These are phyloP conservation scores for Timema podura DNA, from an alignment of 2,888 invertebrate genomes.

Conservation along the genomic window DNA sequence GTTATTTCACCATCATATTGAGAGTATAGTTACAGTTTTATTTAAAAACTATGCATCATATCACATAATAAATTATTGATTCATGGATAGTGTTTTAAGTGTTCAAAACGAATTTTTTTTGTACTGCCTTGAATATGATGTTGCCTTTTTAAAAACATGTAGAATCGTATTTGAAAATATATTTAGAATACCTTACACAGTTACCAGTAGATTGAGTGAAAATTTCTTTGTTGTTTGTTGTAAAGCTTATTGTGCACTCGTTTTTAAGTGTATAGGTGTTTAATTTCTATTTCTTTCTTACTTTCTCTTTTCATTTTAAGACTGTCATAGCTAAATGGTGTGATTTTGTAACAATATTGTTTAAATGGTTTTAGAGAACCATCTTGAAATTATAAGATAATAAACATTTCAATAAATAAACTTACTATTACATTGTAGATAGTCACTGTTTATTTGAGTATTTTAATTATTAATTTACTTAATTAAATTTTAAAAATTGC, in stretches of 20 bases:
- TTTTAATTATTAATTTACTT: too few species aligned
- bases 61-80: background rate
- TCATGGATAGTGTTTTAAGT: conserved; percentile 6
- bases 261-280: conserved; percentile 6
- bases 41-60: too few species aligned
- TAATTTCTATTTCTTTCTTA: conserved; percentile 10
- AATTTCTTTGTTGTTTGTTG: conserved; percentile 17
- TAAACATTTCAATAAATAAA: too few species aligned
- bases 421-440: too few species aligned
- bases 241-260: conserved; percentile 14
- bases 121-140: conserved; percentile 24
- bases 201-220: conserved; percentile 15
- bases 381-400: too few species aligned
- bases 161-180: conserved; percentile 19
- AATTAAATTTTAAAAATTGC: too few species aligned
- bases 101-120: conserved; percentile 19
- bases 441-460: too few species aligned
- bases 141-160: conserved; percentile 11
- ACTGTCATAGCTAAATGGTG: background rate
- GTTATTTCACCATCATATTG: too few species aligned
- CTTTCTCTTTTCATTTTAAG: background rate
- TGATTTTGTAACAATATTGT: too few species aligned
- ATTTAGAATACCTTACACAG: conserved; percentile 15
- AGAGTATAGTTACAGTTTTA: too few species aligned
- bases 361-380: too few species aligned